Base-by-base conservation (phyloP, 2,888 invertebrate species). In the Neoaliturus tenellus region DNA sequence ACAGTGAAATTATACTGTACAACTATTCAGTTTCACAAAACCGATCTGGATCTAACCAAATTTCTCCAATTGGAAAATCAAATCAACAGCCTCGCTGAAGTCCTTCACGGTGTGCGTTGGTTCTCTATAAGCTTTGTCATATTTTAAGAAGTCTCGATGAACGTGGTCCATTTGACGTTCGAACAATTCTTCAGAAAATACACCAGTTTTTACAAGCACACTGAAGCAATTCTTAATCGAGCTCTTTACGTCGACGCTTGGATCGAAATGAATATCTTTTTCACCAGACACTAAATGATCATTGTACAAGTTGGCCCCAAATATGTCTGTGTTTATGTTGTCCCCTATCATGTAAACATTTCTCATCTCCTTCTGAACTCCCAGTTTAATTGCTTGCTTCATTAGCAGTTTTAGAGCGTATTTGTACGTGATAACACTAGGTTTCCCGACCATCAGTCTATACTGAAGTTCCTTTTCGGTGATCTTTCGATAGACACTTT, bases 311-410 rank as follows among this genome's bases (percentile, higher is more conserved):
- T 94, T 94, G 17, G 94, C 93, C 62, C 94, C 94, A 87, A 93
- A 93, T 28, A 94, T 91, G 88, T 94, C 94, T 0, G 94, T 93
- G 88, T 94, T 93, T 62, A 94, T 92, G 89, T 94, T 94, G 89
- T 94, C 94, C 93, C 94, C 94, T 85, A 94, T 91, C 85, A 93
- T 93, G 88, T 94, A 94, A 62, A 94, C 90, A 5, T 91, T 91
- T 82, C 91, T 91, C 35, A 94, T 90, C 51, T 91, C 90, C 58
- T 90, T 89, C 1, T 90, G 87, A 31, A 92, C 88, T 5, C 92
- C 92, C 87, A 93, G 91, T 35, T 89, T 89, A 73, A 89, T 89
- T 0, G 94, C 94, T 87, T 93, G 92, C 75, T 91, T 89, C 84
- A 91, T 90, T 8, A 94, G 90, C 87, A 92, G 90, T 83, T 92